Evolutionary conservation across 2,113 vertebrate species (phyloP), one percentile per base, ranked within the genome.

Genomic region (Hyperopisus bebe): DNA sequence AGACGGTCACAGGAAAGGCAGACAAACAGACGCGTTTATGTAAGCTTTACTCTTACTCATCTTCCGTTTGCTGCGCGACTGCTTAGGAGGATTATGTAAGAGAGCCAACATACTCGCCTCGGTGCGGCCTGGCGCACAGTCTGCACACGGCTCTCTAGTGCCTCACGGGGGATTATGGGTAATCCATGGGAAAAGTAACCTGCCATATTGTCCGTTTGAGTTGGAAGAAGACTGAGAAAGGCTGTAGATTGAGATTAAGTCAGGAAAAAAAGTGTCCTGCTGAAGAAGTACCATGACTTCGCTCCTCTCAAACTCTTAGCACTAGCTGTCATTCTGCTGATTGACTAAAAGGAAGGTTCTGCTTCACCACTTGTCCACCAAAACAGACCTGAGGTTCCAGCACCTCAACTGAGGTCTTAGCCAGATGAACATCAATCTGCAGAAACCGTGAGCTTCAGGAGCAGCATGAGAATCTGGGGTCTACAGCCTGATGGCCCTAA

Each of bases 11-110:
- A 31, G 80, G 39, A 48, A 85, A 86, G 50, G 10, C 27, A 50
- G 46, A 77, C 48, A 50, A n/a, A 89, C 70, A 80, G 70, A 50
- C 55, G 21, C 15, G 17, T 48, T 89, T 83, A 89, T 47, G 35
- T 83, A 89, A 83, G 62, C 62, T 70, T 31, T 70, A 70, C 66
- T 35, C 50, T 83, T 83, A 89, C 70, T 85, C 80, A 86, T 89
- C 39, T 66, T 62, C 47, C 85, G 42, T 86, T 85, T 84, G 77
- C 27, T 55, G 35, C 46, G 13, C 27, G 27, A 51, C 82, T 55
- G 50, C 53, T 62, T 55, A 66, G 27, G n/a, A 42, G 39, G 53
- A 53, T 89, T 89, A 48, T 42, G n/a, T 62, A 89, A 89, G 89
- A 31, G 31, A 66, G 27, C 10, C 51, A 85, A 50, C 21, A 44